These are phyloP conservation scores for Linnaemya vulpina DNA, from an alignment of 2,888 invertebrate genomes.

Conservation along the genomic window DNA sequence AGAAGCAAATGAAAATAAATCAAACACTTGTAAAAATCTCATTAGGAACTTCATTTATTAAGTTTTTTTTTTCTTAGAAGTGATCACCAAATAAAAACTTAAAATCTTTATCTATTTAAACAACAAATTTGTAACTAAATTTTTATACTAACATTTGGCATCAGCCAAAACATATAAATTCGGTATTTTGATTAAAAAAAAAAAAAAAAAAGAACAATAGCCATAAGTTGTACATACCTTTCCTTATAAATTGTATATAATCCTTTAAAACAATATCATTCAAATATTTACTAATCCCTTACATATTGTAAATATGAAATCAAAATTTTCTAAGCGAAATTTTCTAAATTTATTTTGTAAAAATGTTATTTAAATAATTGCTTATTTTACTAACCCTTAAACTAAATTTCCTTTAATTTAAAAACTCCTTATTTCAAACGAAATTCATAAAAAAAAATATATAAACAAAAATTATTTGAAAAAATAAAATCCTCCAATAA, in stretches of 20 bases:
- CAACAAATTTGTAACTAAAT: constrained; percentile 65
- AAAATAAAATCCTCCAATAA: constrained; percentile 77
- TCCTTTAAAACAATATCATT: constrained; percentile 49
- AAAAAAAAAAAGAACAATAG: constrained; percentile 36
- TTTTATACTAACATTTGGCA: constrained; percentile 63
- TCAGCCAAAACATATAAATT: constrained; percentile 48
- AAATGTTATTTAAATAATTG: constrained; percentile 32
- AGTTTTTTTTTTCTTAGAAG: constrained; percentile 34
- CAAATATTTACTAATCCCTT: constrained; percentile 61
- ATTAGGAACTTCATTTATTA: constrained; percentile 42
- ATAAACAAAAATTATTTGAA: constrained; percentile 43
- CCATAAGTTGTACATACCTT: constrained; percentile 74
- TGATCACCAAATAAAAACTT: constrained; percentile 10
- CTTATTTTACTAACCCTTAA: constrained; percentile 44
- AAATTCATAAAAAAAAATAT: constrained; percentile 59
- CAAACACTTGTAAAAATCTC: constrained; percentile 47
- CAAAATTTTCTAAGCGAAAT: constrained; percentile 50
- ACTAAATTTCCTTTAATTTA: constrained; percentile 59
- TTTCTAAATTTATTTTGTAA: constrained; percentile 66
- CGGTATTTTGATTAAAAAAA: constrained; percentile 55
- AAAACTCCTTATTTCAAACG: constrained; percentile 63
- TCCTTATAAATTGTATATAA: constrained; percentile 69
- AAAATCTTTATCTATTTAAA: constrained; percentile 39
- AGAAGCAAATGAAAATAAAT: constrained; percentile 9
- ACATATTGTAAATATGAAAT: constrained; percentile 71